Percentiles rank a stretch among this genome's conserved stretches.
These are phyloP conservation scores for Hesperia comma DNA, from an alignment of 2,888 invertebrate genomes.

Conservation along the genomic window DNA sequence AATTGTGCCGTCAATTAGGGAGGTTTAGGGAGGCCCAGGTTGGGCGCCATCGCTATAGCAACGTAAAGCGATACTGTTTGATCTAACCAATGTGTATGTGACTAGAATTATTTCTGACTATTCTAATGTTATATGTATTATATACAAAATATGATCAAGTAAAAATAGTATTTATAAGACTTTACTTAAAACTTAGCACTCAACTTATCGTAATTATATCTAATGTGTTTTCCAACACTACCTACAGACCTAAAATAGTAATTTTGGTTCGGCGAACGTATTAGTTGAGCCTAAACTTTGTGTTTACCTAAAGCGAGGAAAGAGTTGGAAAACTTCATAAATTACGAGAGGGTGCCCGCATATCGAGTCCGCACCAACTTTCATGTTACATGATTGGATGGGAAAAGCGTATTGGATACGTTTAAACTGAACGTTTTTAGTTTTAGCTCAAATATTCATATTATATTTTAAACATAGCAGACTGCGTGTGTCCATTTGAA, in stretches of 20 bases:
- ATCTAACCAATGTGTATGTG: slow-evolving; percentile 1
- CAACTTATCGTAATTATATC: too few species aligned
- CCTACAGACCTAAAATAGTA: background rate
- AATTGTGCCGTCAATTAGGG: slow-evolving; percentile 78
- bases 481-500: slow-evolving; percentile 22
- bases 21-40: slow-evolving; percentile 59
- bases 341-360: slow-evolving; percentile 61
- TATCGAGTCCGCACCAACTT: slow-evolving; percentile 62
- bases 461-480: slow-evolving; percentile 23
- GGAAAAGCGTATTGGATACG: slow-evolving; percentile 41
- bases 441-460: slow-evolving; percentile 23
- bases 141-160: background rate
- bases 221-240: background rate
- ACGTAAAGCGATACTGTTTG: slow-evolving; percentile 41
- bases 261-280: slow-evolving; percentile 38
- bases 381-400: slow-evolving; percentile 67
- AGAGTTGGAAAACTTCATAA: slow-evolving; percentile 64
- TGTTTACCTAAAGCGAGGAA: slow-evolving; percentile 66
- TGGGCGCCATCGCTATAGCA: slow-evolving; percentile 59
- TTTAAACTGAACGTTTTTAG: slow-evolving; percentile 27
- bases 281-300: slow-evolving; percentile 47
- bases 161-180: background rate
- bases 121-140: background rate
- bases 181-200: background rate
- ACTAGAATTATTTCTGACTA: background rate